These are phyloP conservation scores for Micropoecilia bifurca DNA, from an alignment of 2,797 vertebrate genomes.

Conservation along the genomic window DNA sequence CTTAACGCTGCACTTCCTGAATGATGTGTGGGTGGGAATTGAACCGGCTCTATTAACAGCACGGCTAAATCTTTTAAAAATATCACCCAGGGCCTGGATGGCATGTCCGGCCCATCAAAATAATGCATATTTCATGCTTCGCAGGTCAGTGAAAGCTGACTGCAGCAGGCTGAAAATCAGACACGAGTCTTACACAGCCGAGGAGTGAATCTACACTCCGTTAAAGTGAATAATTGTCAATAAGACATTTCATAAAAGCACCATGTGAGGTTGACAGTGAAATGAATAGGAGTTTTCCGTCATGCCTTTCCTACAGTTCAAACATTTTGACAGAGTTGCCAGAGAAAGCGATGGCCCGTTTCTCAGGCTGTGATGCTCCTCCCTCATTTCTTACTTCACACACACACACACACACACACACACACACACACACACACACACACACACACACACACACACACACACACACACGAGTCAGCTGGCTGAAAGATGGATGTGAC, in stretches of 20 bases:
- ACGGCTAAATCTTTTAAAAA: constrained; percentile 30
- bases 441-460: no score
- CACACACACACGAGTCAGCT: background rate
- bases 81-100: background rate
- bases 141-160: constrained; percentile 42
- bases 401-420: no score
- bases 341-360: background rate
- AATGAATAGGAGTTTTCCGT: background rate
- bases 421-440: no score
- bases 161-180: constrained; percentile 24
- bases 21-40: constrained; percentile 28
- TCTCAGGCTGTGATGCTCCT: background rate
- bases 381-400: background rate
- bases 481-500: background rate
- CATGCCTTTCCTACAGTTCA: background rate
- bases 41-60: constrained; percentile 9
- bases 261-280: background rate
- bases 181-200: constrained; percentile 17
- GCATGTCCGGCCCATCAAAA: constrained; percentile 47
- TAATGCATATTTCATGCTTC: constrained; percentile 61
- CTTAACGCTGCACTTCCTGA: constrained; percentile 38
- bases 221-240: constrained; percentile 16
- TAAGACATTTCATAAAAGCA: constrained; percentile 6
- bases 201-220: constrained; percentile 5
- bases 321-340: background rate